phyloP scores from a whole-genome alignment of 2,888 invertebrate species.

The Epistrophe grossulariae region DNA sequence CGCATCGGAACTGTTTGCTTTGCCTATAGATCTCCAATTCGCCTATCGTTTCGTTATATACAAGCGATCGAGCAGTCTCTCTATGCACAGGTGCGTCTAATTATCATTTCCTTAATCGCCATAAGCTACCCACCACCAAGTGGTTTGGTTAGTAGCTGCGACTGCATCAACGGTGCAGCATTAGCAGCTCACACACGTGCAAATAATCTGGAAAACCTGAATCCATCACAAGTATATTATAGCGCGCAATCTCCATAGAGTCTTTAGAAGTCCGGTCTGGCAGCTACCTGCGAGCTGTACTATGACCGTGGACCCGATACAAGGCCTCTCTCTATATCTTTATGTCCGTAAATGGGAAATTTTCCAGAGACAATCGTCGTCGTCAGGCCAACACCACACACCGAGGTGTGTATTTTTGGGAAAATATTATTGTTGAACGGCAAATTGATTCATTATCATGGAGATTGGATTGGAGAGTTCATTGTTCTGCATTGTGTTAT shows the following conservation, averaged over 20 bases:
- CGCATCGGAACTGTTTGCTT: conserved; percentile 64
- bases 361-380: conserved; percentile 50
- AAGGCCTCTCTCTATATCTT: conserved; percentile 64
- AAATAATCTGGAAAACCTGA: conserved; percentile 76
- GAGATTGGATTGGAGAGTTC: conserved; percentile 66
- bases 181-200: conserved; percentile 69
- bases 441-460: conserved; percentile 74
- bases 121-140: conserved; percentile 73
- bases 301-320: conserved; percentile 71
- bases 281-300: conserved; percentile 57
- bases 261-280: conserved; percentile 65
- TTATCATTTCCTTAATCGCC: conserved; percentile 76
- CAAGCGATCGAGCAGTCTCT: background rate
- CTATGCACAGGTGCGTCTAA: conserved; percentile 73
- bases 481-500: conserved; percentile 52
- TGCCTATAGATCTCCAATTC: conserved; percentile 19
- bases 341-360: conserved; percentile 66
- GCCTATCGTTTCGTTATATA: conserved; percentile 8
- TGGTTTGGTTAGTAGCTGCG: conserved; percentile 35
- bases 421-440: conserved; percentile 51
- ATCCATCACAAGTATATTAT: conserved; percentile 66
- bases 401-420: conserved; percentile 55
- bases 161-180: conserved; percentile 29
- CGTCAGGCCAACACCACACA: background rate
- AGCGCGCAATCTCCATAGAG: conserved; percentile 72